Conservation (phyloP, 2,888 invertebrate genomes). For the Protophormia terraenovae region DNA sequence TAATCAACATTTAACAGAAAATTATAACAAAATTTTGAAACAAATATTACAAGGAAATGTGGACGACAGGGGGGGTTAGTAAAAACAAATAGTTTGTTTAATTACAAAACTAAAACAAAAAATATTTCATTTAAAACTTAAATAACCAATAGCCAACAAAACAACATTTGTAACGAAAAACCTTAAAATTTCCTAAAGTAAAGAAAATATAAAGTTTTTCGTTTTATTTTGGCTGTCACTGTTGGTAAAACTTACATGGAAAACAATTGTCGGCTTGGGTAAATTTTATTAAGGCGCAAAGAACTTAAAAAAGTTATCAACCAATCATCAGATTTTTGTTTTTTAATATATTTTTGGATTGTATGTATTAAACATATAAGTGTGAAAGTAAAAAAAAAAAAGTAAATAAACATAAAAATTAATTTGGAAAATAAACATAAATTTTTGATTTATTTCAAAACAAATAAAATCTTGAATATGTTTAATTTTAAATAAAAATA, state of each 20-base stretch:
- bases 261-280: constrained; percentile 81
- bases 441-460: background rate
- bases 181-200: background rate
- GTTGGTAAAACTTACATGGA: constrained; percentile 79
- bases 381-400: constrained; percentile 50
- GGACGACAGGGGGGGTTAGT: constrained; percentile 42
- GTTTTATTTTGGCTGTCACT: background rate
- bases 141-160: constrained; percentile 10
- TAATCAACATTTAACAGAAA: constrained; percentile 48
- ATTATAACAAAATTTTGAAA: constrained; percentile 31
- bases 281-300: constrained; percentile 75
- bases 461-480: background rate
- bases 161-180: constrained; percentile 10
- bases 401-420: constrained; percentile 44
- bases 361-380: constrained; percentile 28
- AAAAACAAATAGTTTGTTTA: constrained; percentile 23
- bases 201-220: constrained; percentile 7
- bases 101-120: constrained; percentile 45
- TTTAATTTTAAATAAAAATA: background rate
- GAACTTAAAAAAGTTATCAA: constrained; percentile 77
- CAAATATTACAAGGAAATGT: constrained; percentile 35
- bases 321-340: constrained; percentile 64
- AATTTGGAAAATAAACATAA: constrained; percentile 54
- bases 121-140: constrained; percentile 32
- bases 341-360: constrained; percentile 5